phyloP scores from a whole-genome alignment of 2,113 vertebrate genomes.

The Rostratula benghalensis region DNA sequence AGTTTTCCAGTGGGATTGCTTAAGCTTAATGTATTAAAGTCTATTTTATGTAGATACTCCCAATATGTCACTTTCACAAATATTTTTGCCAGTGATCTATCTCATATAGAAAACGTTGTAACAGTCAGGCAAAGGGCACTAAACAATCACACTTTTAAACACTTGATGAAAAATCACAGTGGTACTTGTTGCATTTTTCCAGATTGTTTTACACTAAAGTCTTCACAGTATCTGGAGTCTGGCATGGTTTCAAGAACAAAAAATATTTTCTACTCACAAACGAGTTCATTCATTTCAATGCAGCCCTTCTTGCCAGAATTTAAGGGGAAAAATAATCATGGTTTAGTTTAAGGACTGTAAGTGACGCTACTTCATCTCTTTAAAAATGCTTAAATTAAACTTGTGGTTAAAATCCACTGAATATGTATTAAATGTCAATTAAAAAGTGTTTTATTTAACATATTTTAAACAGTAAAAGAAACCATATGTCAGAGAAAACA shows the following conservation, averaged over 20 bases:
- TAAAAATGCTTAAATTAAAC: conserved; percentile 35
- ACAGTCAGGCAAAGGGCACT: background rate
- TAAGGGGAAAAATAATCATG: background rate
- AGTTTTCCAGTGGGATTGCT: background rate
- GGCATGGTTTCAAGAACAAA: background rate
- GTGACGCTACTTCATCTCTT: background rate
- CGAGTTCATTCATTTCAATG: background rate
- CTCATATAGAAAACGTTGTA: background rate
- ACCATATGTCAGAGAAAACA: background rate
- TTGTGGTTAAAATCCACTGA: conserved; percentile 9
- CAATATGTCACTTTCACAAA: background rate
- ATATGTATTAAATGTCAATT: conserved; percentile 6
- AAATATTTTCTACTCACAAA: background rate
- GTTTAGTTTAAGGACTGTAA: background rate
- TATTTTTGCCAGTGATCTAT: background rate
- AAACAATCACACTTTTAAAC: background rate
- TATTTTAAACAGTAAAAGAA: conserved; percentile 10
- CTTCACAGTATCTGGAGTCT: background rate
- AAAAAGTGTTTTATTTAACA: conserved; percentile 47
- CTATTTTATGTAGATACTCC: background rate
- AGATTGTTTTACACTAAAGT: background rate
- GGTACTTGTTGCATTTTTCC: background rate
- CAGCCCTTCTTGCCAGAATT: background rate
- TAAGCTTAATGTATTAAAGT: background rate
- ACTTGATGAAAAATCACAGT: background rate